Evolutionary conservation across 1,140 invertebrate genomes (phyloP).

Genomic region (Trinorchestia longiramus): DNA sequence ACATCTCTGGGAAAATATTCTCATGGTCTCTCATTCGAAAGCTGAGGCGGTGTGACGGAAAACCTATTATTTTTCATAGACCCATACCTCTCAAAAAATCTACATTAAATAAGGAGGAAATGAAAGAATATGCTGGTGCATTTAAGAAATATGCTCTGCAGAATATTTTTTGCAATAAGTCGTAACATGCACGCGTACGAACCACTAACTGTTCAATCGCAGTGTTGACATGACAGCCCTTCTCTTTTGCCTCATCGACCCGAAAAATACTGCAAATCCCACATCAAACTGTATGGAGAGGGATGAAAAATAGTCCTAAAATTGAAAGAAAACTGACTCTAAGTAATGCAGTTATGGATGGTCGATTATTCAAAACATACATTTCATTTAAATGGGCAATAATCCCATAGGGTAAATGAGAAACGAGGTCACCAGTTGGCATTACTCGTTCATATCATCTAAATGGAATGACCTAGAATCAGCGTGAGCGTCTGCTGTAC

Average conservation of each 20-base stretch:
- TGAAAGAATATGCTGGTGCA: background rate
- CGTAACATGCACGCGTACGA: background rate
- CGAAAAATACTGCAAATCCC: too few relatives aligned
- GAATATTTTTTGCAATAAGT: background rate
- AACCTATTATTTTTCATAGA: background rate
- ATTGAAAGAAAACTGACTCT: too few relatives aligned
- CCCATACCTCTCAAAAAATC: background rate
- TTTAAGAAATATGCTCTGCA: background rate
- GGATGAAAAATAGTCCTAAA: too few relatives aligned
- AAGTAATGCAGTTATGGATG: background rate
- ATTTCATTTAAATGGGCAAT: background rate
- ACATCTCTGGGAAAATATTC: too few relatives aligned
- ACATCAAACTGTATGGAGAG: too few relatives aligned
- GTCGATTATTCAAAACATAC: background rate
- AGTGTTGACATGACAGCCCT: background rate
- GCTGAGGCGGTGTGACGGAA: background rate
- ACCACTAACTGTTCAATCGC: background rate
- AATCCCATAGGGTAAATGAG: background rate
- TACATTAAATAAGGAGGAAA: background rate
- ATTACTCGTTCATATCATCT: background rate
- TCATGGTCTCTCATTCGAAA: background rate
- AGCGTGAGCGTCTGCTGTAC: background rate
- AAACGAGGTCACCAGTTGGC: background rate
- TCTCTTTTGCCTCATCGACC: too few relatives aligned
- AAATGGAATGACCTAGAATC: background rate